Base-by-base conservation (phyloP, 2,797 vertebrate species). In the Coregonus suidteri region DNA sequence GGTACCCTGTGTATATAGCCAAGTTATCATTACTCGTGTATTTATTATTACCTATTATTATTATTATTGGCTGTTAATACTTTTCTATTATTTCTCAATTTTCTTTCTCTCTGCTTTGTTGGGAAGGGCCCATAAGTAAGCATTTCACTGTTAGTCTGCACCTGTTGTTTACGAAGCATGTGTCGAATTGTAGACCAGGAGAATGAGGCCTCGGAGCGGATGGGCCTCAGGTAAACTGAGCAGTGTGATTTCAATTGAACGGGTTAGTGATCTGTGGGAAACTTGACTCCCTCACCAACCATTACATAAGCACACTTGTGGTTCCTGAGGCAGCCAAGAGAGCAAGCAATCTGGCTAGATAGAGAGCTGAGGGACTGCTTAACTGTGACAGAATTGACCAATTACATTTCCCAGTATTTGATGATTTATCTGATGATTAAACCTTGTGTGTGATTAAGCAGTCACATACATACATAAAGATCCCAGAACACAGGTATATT, bases 181-280 rank as follows among this genome's bases (percentile, higher is more conserved):
- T 47, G 72, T 73, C 51, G 67, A 73, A 64, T 30, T 30, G 6
- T 75, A 76, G 84, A 81, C 73, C 67, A 67, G 51, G 75, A 74
- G 70, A 83, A 52, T 52, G 71, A 75, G 81, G 78, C 81, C 64
- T 18, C 77, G 77, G 80, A 82, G 77, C 56, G 41, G 64, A 74
- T 53, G 62, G 53, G 59, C 74, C 51, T 64, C 35, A 70, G 88
- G 85, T 90, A 90, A 91, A 90, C 80, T 72, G 86, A 91, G 86
- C 79, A 83, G 87, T 54, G 7, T 77, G 78, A 88, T 89, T 84
- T 79, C 81, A 90, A 90, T 87, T 91, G 86, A 90, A 92, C 90
- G 87, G 79, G 81, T 86, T 88, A 85, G 84, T 82, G 86, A 89
- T 88, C 86, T 83, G 80, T 66, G 84, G 89, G 87, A 86, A 92